Base-by-base conservation (phyloP, 2,888 invertebrate species). In the Pseudococcus viburni region DNA sequence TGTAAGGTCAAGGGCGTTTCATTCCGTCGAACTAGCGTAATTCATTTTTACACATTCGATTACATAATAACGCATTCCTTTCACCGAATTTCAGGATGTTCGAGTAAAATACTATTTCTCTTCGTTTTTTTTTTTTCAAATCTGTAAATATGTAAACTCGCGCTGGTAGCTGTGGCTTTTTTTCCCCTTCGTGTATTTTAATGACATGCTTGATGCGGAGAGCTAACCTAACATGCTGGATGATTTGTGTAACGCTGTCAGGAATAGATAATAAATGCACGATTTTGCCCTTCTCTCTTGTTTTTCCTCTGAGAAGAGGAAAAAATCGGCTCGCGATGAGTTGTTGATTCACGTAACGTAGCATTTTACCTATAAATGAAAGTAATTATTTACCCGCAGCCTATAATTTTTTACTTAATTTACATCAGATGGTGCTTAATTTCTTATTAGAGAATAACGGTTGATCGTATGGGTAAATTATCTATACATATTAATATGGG, bases 1-100 rank as follows among this genome's bases (percentile, higher is more conserved):
- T 85, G n/a, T 88, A 88, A 88, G 88, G 88, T 88, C 88, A 88
- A 88, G 88, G 88, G 88, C 88, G 80, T 77, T 88, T 83, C 88
- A 59, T 77, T 88, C 59, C 48, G 22, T 86, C 42, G 73, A 64
- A 77, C 86, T 46, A 73, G 48, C 77, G 46, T 42, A 39, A 73
- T 86, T 48, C 55, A 80, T 80, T 39, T 48, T 88, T 80, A 55
- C 59, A 55, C 77, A 51, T 77, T 46, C 26, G 73, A 77, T 87
- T 88, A 80, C 88, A 48, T 88, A 80, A 80, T 26, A 39, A 17
- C 85, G 55, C 85, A 42, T 64, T 85, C 85, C 59, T 59, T 85
- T 85, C 84, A 59, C 51, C 33, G 84, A 84, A 85, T 55, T 59
- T 64, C 85, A 85, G 85, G 85, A 85, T 85, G 59, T 85, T 39